These are phyloP conservation scores for Phlogophora meticulosa DNA, from an alignment of 2,888 invertebrate species.

Conservation along the genomic window DNA sequence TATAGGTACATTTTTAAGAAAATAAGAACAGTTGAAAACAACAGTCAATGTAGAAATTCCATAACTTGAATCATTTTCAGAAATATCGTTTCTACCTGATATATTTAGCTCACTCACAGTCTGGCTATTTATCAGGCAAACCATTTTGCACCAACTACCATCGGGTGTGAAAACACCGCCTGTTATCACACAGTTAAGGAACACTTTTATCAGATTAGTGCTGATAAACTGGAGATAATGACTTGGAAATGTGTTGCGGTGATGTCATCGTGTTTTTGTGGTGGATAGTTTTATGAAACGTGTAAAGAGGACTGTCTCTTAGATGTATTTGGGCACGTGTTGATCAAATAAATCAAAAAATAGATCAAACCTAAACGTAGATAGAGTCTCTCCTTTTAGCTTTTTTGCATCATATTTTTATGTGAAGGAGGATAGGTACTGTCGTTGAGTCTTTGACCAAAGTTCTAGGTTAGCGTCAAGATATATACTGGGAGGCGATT, in stretches of 20 bases:
- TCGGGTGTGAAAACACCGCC: conserved; percentile 53
- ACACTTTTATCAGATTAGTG: conserved; percentile 61
- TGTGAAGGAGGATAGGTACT: too few species aligned
- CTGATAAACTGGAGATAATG: conserved; percentile 59
- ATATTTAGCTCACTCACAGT: conserved; percentile 20
- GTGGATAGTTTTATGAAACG: conserved; percentile 20
- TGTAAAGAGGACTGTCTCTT: not conserved
- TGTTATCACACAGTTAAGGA: conserved; percentile 57
- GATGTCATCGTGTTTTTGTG: conserved; percentile 55
- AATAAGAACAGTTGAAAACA: not conserved
- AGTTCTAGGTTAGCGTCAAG: too few species aligned
- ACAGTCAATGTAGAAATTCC: not conserved
- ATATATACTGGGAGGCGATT: too few species aligned
- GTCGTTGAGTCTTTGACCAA: too few species aligned
- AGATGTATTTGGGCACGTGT: not conserved
- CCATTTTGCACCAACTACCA: conserved; percentile 37
- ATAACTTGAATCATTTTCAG: not conserved
- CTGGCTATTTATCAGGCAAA: conserved; percentile 41
- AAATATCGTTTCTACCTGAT: conserved; percentile 9
- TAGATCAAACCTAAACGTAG: too few species aligned
- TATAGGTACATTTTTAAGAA: too few species aligned
- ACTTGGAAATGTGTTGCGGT: conserved; percentile 54
- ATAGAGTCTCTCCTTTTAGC: too few species aligned
- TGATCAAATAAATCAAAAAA: not conserved
- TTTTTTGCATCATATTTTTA: too few species aligned